Percentiles rank a stretch among this genome's conserved stretches.
These are phyloP conservation scores for Etheostoma perlongum DNA, from an alignment of 2,797 vertebrate species.

Conservation along the genomic window DNA sequence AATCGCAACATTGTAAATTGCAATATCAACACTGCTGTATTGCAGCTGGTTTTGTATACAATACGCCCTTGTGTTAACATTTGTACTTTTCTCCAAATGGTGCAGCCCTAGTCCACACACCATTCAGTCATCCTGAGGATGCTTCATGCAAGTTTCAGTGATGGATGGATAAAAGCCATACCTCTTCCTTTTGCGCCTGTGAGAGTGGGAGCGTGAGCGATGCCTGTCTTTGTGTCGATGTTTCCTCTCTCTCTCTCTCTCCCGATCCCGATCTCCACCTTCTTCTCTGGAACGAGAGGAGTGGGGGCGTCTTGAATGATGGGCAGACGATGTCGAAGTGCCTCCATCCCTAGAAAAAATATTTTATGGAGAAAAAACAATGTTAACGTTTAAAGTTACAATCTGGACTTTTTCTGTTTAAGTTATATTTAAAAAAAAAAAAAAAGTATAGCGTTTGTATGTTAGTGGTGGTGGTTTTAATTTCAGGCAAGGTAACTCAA, in stretches of 20 bases:
- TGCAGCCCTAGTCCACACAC: no score
- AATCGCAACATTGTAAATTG: no score
- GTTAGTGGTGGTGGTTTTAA: neutral
- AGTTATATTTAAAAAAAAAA: neutral
- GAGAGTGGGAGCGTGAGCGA: constrained; percentile 86
- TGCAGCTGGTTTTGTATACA: no score
- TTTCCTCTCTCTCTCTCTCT: constrained; percentile 82
- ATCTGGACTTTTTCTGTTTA: neutral
- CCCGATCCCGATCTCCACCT: constrained; percentile 77
- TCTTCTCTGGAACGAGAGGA: constrained; percentile 84
- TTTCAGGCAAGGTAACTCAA: neutral
- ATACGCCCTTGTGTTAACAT: no score
- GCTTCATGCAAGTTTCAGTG: neutral
- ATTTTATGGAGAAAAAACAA: neutral
- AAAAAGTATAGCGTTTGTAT: neutral
- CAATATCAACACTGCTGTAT: no score
- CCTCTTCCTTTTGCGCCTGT: constrained; percentile 87
- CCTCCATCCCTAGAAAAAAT: constrained; percentile 80
- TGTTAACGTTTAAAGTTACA: neutral
- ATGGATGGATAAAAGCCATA: constrained; percentile 45
- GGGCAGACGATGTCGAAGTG: constrained; percentile 83
- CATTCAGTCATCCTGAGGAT: neutral
- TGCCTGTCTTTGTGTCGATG: constrained; percentile 87
- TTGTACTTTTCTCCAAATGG: no score
- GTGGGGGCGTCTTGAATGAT: constrained; percentile 83